Evolutionary conservation across 2,888 invertebrate species (phyloP), one percentile per base, ranked within the genome.

Genomic region (Limulus polyphemus): DNA sequence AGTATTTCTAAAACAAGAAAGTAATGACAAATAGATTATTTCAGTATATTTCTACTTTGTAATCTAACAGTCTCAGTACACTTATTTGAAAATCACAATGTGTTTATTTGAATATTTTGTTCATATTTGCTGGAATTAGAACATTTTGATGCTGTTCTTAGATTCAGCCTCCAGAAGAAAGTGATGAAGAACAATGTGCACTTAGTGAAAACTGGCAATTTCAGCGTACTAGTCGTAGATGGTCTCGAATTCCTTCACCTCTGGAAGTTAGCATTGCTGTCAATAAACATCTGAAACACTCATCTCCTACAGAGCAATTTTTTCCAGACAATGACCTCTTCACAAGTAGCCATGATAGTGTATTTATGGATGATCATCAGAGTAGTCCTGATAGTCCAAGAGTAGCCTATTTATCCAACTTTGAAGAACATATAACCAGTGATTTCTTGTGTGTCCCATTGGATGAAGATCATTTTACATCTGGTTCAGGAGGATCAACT

Each of bases 181-280:
- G 93, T 75, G 90, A 90, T 74, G 88, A 89, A 69, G 85, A 85
- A 65, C 84, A 86, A 73, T 92, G 91, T 77, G 94, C 94, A 10
- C 80, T 94, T 61, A 92, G 92, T 76, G 90, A 91, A 76, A 90
- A 92, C 75, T 95, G 95, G 95, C 90, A 89, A 71, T 95, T 90
- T 78, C 90, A 93, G 79, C 85, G 89, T 68, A 89, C 90, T 75
- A 89, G 89, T 56, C 81, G 91, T 55, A 82, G 94, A 68, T 95
- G 95, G 94, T 93, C 92, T 14, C 80, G 94, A 61, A 74, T 54
- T 54, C 32, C 32, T 32, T 32, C 32, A 32, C 32, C 32, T 7
- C 32, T 32, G 32, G 32, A 32, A 32, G 32, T 32, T 32, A 32
- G 32, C 32, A 32, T 32, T 32, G 32, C 32, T 32, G 14, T 47